Base-by-base conservation (phyloP, 1,140 invertebrate species). In the Phymastichus coffea region DNA sequence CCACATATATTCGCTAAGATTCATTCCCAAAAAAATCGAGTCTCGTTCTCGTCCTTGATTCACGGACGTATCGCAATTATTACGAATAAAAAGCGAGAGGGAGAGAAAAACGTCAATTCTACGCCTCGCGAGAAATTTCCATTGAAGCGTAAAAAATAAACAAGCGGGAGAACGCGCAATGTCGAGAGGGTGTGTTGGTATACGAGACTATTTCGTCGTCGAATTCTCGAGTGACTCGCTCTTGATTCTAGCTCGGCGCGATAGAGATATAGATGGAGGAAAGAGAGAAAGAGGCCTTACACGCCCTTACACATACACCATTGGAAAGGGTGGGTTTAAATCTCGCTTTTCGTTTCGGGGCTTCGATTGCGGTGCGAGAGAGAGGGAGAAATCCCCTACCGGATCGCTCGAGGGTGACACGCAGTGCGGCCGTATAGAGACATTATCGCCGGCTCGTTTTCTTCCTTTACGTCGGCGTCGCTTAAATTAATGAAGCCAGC, bases 261-360 rank as follows among this genome's bases (percentile, higher is more conserved):
- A 54, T 10, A 38, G 4, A 28, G 41, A 8, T 25, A 35, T 12
- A 48, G 9, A 40, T 30, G 9, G n/a, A 22, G 17, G 15, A 37
- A 47, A 54, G 33, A 58, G 25, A 12, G 1, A 15, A 15, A 19
- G 26, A 23, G 23, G 15, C n/a, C n/a, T 15, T 30, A 28, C 25
- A n/a, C 10, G 25, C n/a, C 22, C 22, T 19, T 14, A 30, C n/a
- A 46, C 9, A 46, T n/a, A 47, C 23, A 15, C 26, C 15, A 30
- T n/a, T n/a, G 41, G 38, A 43, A 28, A 3, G 10, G 14, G 48
- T 8, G 10, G 22, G 30, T 51, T 15, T 51, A 58, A 59, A 59
- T 59, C 57, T 59, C 57, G 51, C 9, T 30, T 59, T 59, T 53
- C 57, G 40, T 52, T 59, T 51, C 20, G 57, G 57, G 48, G 57